phyloP scores from a whole-genome alignment of 2,888 invertebrate genomes.

The Drosophila melanocephala region DNA sequence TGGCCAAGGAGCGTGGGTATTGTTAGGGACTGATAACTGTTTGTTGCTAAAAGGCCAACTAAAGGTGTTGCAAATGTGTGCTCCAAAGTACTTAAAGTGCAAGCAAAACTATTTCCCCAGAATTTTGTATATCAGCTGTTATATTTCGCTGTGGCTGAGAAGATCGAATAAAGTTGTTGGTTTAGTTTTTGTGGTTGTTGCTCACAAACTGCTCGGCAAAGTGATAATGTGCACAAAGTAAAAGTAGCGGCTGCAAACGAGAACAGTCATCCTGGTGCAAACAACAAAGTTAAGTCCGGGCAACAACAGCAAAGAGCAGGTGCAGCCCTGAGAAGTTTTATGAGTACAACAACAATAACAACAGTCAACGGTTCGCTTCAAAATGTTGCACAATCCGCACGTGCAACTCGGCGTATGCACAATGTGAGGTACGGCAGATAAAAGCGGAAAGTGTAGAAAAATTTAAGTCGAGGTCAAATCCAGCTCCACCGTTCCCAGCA shows the following conservation, averaged over 20 bases:
- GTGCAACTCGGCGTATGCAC: conserved; percentile 66
- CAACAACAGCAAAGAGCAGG: conserved; percentile 14
- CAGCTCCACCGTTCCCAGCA: conserved; percentile 23
- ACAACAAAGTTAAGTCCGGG: conserved; percentile 74
- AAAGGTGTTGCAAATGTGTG: conserved; percentile 70
- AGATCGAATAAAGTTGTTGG: conserved; percentile 71
- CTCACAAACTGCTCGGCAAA: conserved; percentile 45
- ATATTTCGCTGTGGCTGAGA: conserved; percentile 18
- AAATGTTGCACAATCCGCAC: conserved; percentile 67
- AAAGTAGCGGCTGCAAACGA: conserved; percentile 52
- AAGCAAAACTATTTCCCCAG: conserved; percentile 63
- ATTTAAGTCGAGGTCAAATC: conserved; percentile 37
- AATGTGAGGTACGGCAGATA: conserved; percentile 32
- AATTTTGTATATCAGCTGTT: conserved; percentile 47
- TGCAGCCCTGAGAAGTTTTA: conserved; percentile 58
- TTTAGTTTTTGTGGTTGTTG: conserved; percentile 13
- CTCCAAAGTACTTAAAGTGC: conserved; percentile 69
- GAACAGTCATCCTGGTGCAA: conserved; percentile 52
- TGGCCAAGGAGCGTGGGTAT: not conserved
- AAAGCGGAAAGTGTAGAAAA: conserved; percentile 2
- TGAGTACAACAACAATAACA: conserved; percentile 38
- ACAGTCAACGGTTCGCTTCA: conserved; percentile 26
- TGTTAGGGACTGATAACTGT: conserved; percentile 12
- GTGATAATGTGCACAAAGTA: conserved; percentile 77
- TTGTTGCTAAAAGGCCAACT: conserved; percentile 59